Evolutionary conservation across 2,797 vertebrate genomes (phyloP).

Genomic region (Falco cherrug): DNA sequence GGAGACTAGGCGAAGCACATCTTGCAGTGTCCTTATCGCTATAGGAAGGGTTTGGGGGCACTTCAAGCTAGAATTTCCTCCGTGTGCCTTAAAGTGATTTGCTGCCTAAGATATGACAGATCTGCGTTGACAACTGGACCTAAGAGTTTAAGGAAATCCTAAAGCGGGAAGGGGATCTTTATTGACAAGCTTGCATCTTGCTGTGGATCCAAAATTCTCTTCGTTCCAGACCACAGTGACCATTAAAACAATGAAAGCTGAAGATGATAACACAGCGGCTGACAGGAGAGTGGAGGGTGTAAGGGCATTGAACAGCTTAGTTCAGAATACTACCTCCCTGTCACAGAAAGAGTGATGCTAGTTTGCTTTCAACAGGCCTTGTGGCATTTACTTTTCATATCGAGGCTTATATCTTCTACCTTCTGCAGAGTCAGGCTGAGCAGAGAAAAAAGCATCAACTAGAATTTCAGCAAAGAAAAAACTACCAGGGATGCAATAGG

Average conservation of each 20-base stretch:
- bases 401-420: slow-evolving; percentile 19
- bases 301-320: slow-evolving; percentile 1
- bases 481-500: slow-evolving; percentile 2
- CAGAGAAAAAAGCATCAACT: background rate
- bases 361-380: background rate
- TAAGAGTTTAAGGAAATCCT: slow-evolving; percentile 24
- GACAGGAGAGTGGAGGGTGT: background rate
- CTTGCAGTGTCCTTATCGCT: background rate
- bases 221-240: background rate
- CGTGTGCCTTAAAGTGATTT: slow-evolving; percentile 52
- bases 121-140: slow-evolving; percentile 40
- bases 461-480: slow-evolving; percentile 52
- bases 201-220: background rate
- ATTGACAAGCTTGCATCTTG: slow-evolving; percentile 4
- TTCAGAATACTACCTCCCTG: slow-evolving; percentile 1
- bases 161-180: background rate
- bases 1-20: background rate
- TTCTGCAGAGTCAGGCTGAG: slow-evolving; percentile 20
- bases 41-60: slow-evolving; percentile 11
- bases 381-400: slow-evolving; percentile 58
- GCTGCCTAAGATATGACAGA: slow-evolving; percentile 36
- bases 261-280: background rate
- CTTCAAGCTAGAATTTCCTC: slow-evolving; percentile 37
- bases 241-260: background rate
- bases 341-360: background rate